Percentiles rank a stretch among this genome's conserved stretches.
These are phyloP conservation scores for Drosophila suzukii DNA, from an alignment of 1,140 invertebrate genomes.

Conservation along the genomic window DNA sequence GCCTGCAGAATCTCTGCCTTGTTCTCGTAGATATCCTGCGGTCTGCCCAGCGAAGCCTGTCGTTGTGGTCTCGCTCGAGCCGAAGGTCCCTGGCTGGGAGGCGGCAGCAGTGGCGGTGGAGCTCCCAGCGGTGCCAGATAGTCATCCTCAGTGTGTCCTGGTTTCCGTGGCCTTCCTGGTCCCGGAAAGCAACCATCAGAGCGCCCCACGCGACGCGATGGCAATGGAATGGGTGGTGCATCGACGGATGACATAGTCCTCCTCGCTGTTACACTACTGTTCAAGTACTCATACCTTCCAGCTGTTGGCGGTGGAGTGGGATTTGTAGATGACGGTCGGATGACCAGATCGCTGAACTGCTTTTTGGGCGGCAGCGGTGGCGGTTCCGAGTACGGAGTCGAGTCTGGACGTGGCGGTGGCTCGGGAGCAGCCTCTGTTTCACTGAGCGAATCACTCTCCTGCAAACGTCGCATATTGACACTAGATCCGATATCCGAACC, in stretches of 20 bases:
- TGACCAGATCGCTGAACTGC: slow-evolving; percentile 85
- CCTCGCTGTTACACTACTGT: slow-evolving; percentile 39
- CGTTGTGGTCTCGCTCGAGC: slow-evolving; percentile 61
- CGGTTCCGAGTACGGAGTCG: slow-evolving; percentile 87
- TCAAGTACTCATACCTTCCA: slow-evolving; percentile 72
- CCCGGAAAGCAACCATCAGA: slow-evolving; percentile 85
- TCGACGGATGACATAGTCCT: slow-evolving; percentile 38
- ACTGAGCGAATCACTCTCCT: slow-evolving; percentile 84
- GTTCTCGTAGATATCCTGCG: slow-evolving; percentile 79
- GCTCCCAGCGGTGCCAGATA: slow-evolving; percentile 86
- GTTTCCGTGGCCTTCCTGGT: slow-evolving; percentile 85
- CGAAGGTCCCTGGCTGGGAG: slow-evolving; percentile 62
- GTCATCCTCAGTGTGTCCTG: slow-evolving; percentile 86
- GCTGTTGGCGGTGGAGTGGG: slow-evolving; percentile 33
- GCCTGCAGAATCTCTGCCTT: slow-evolving; percentile 78
- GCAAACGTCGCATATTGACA: slow-evolving; percentile 83
- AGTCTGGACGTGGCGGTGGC: slow-evolving; percentile 88
- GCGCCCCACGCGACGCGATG: slow-evolving; percentile 86
- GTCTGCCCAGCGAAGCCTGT: slow-evolving; percentile 59
- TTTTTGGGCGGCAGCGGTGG: slow-evolving; percentile 94
- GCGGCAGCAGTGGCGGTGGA: slow-evolving; percentile 70
- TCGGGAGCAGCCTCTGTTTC: slow-evolving; percentile 87
- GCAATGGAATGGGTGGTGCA: slow-evolving; percentile 87
- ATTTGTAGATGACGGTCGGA: slow-evolving; percentile 74
- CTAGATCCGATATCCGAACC: slow-evolving; percentile 69